Evolutionary conservation across 2,113 vertebrate genomes (phyloP), one percentile per base, ranked within the genome.

Genomic region (Oenanthe melanoleuca): DNA sequence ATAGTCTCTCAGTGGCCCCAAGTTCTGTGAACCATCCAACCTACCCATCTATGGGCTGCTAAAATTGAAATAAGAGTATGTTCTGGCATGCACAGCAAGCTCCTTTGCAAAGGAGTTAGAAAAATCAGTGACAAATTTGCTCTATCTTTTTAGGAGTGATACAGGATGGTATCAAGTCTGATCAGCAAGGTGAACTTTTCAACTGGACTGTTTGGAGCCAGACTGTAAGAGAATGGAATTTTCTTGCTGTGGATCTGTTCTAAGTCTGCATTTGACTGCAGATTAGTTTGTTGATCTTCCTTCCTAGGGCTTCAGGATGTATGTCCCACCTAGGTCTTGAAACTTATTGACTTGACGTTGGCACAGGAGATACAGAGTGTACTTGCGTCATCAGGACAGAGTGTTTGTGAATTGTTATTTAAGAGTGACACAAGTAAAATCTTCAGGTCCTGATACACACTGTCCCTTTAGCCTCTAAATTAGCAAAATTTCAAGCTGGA

Each of bases 1-100:
- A 56, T 4, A 49, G 15, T 6, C 16, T 75, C 12, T 6, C 38
- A 45, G 56, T 0, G 1, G 25, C 28, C 33, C 28, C 1, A 8
- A 11, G 42, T 29, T 66, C 42, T 42, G 42, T 37, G 49, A 94
- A 31, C 18, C 2, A 2, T 11, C 37, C 34, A 42, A 49, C 15
- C 20, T 34, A 31, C 20, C 9, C 33, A 56, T 12, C 60, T 29
- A 4, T 0, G 14, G 23, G 44, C 61, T 80, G 66, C 33, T 77
- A 26, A 69, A 60, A 49, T 9, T 40, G 52, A 73, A 55, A 66
- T 4, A 31, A 5, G 47, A 47, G 14, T 26, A 33, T 7, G 29
- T 37, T 80, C 34, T 70, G 50, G 47, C 26, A 59, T 12, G 7
- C 28, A 24, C 2, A 21, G 55, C 15, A 69, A 37, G 28, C 33